Base-by-base conservation (phyloP, 2,888 invertebrate species). In the Caenorhabditis sinica region DNA sequence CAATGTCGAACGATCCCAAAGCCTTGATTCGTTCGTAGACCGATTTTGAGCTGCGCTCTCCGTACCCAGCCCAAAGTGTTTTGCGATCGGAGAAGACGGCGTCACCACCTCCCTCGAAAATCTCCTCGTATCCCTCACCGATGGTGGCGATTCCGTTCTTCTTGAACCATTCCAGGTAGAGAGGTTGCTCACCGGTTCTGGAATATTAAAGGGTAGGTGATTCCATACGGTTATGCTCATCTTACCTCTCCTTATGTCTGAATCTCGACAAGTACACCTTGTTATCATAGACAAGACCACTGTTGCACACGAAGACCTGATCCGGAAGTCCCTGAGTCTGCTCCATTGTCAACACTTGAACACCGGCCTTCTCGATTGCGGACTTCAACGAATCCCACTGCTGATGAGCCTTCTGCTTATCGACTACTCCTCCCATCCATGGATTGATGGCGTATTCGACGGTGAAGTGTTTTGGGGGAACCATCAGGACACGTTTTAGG, bases 401-500 rank as follows among this genome's bases (percentile, higher is more conserved):
- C 30, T 82, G 45, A 61, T 85, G 83, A 9, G 92, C 91, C 71
- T 89, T 89, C 20, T 81, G 74, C 63, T 88, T 83, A 77, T 93
- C 91, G 20, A 93, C 93, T 15, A 85, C 86, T n/a, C 92, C 92
- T 30, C 92, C 92, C 93, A 93, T 93, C 92, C 92, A 93, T 20
- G 92, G 92, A 76, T 93, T 93, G 75, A 93, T 93, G 5, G 87
- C 30, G 69, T 92, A 92, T 82, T 92, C 91, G 58, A 92, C 91
- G 15, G 89, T 89, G 85, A 92, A 92, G 75, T 92, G 89, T 69
- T 86, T 87, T n/a, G 92, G 92, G 5, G 92, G 91, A 49, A 92
- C 91, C 92, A 92, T 92, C 17, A 92, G 83, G 2, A 92, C 91
- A 13, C 91, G 73, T 71, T 90, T 89, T 49, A 92, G 66, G n/a